Evolutionary conservation across 1,140 invertebrate genomes (phyloP).

Genomic region (Calycopis cecrops): DNA sequence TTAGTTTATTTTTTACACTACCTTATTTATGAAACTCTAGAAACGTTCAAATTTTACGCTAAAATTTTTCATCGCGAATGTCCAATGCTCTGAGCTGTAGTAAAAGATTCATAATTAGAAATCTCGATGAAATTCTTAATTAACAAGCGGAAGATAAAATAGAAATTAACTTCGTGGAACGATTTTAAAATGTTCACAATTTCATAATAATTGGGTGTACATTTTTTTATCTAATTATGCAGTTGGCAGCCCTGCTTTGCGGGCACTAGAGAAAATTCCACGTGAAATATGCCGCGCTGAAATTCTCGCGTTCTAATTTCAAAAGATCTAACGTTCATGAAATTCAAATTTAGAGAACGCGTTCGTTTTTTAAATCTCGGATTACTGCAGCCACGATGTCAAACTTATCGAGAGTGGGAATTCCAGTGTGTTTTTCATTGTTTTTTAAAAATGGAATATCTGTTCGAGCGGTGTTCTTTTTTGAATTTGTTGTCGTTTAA

Average conservation of each 20-base stretch:
- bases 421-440: slow-evolving; percentile 23
- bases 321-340: slow-evolving; percentile 33
- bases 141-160: slow-evolving; percentile 8
- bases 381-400: slow-evolving; percentile 31
- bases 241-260: slow-evolving; percentile 21
- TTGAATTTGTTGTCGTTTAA: not conserved
- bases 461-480: slow-evolving; percentile 1
- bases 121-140: too few species aligned
- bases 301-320: slow-evolving; percentile 33
- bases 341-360: slow-evolving; percentile 35
- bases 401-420: slow-evolving; percentile 30
- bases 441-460: too few species aligned
- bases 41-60: too few species aligned
- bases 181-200: slow-evolving; percentile 7
- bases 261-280: slow-evolving; percentile 25
- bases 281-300: slow-evolving; percentile 29
- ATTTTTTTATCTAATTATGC: slow-evolving; percentile 18
- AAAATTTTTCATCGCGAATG: too few species aligned
- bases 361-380: slow-evolving; percentile 31
- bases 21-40: too few species aligned
- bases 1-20: too few species aligned
- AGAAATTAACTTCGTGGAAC: not conserved
- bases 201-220: slow-evolving; percentile 12
- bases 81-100: too few species aligned
- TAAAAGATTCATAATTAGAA: too few species aligned